Percentiles rank a stretch among this genome's conserved stretches.
phyloP scores from a whole-genome alignment of 2,888 invertebrate species.

The Luffia ferchaultella region DNA sequence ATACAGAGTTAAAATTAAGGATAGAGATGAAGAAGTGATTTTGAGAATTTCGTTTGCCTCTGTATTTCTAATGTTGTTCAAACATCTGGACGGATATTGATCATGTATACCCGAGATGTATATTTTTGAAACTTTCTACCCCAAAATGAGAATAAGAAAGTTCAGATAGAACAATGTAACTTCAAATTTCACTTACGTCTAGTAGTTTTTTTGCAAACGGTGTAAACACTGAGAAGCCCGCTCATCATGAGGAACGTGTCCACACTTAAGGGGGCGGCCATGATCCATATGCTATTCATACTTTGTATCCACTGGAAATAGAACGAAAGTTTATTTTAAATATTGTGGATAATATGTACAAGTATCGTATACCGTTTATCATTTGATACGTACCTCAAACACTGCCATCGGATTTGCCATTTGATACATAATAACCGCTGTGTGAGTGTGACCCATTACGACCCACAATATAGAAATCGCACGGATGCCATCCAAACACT shows the following conservation, averaged over 20 bases:
- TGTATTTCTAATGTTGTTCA: neutral
- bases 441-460: slow-evolving; percentile 32
- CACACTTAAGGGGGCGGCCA: slow-evolving; percentile 56
- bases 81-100: too few relatives aligned
- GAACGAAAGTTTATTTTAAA: neutral
- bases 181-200: slow-evolving; percentile 32
- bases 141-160: too few relatives aligned
- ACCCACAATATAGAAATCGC: slow-evolving; percentile 47
- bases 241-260: slow-evolving; percentile 69
- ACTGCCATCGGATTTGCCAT: slow-evolving; percentile 17
- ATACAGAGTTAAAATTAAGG: too few relatives aligned
- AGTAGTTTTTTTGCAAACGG: slow-evolving; percentile 32
- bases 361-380: neutral
- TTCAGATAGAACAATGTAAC: too few relatives aligned
- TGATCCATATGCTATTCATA: slow-evolving; percentile 36
- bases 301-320: slow-evolving; percentile 34
- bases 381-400: slow-evolving; percentile 10
- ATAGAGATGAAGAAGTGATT: neutral
- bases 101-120: too few relatives aligned
- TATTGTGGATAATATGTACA: neutral
- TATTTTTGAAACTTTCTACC: too few relatives aligned
- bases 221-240: slow-evolving; percentile 41
- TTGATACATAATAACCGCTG: slow-evolving; percentile 11
- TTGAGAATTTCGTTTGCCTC: neutral
- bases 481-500: slow-evolving; percentile 45